These are phyloP conservation scores for Chloroceryle amazona DNA, from an alignment of 2,797 vertebrate genomes.

Conservation along the genomic window DNA sequence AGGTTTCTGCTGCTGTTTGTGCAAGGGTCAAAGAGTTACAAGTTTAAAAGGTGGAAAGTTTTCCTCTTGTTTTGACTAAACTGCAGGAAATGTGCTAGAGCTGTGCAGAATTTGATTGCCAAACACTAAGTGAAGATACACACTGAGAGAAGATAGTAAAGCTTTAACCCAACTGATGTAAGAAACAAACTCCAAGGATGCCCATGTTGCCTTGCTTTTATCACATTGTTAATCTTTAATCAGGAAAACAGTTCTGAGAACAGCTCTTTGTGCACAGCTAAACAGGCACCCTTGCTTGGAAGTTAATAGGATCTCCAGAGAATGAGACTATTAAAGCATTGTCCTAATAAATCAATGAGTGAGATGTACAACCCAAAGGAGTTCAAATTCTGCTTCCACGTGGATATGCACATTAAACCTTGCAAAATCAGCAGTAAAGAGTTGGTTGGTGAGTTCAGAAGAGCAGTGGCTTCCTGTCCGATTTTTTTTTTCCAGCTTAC, in stretches of 20 bases:
- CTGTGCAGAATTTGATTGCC: slow-evolving; percentile 47
- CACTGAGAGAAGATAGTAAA: slow-evolving; percentile 49
- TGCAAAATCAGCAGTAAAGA: slow-evolving; percentile 54
- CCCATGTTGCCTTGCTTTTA: slow-evolving; percentile 27
- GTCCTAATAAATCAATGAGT: slow-evolving; percentile 36
- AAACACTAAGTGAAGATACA: slow-evolving; percentile 42
- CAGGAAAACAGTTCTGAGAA: slow-evolving; percentile 55
- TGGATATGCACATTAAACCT: slow-evolving; percentile 24
- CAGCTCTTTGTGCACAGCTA: neutral
- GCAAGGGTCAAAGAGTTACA: slow-evolving; percentile 30
- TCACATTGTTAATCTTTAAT: slow-evolving; percentile 32
- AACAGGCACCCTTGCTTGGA: neutral
- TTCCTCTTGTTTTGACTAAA: slow-evolving; percentile 57
- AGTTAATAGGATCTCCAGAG: slow-evolving; percentile 34
- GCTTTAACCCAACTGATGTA: slow-evolving; percentile 62
- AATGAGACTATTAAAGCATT: slow-evolving; percentile 39
- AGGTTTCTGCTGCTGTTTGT: slow-evolving; percentile 11
- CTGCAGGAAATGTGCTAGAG: slow-evolving; percentile 17
- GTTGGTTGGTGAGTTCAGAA: neutral
- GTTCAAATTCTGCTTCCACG: slow-evolving; percentile 72
- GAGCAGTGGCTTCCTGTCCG: neutral
- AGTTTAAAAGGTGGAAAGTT: slow-evolving; percentile 64
- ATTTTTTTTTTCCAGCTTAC: neutral
- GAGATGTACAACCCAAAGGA: slow-evolving; percentile 6
- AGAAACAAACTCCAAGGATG: slow-evolving; percentile 59